These are phyloP conservation scores for Eurytoma californica DNA, from an alignment of 2,888 invertebrate genomes.

Conservation along the genomic window DNA sequence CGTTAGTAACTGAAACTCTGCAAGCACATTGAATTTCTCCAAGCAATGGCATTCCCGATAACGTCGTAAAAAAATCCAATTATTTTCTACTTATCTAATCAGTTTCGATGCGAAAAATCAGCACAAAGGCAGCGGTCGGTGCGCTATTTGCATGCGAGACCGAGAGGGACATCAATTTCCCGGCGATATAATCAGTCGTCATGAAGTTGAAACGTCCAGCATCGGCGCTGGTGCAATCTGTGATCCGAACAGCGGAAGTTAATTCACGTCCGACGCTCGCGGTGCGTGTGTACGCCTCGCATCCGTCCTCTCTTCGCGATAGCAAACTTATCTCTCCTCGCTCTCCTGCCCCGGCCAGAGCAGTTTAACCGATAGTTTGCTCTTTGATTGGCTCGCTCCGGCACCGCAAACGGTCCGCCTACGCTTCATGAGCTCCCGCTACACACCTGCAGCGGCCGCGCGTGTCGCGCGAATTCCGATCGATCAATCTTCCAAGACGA, in stretches of 20 bases:
- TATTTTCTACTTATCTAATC: too few species aligned
- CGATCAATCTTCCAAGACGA: conserved; percentile 58
- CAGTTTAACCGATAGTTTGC: conserved; percentile 52
- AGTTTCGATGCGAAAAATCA: neutral
- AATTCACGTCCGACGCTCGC: conserved; percentile 40
- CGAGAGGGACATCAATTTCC: neutral
- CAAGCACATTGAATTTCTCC: too few species aligned
- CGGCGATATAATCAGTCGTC: conserved; percentile 33
- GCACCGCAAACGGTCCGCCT: conserved; percentile 49
- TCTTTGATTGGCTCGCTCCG: conserved; percentile 44
- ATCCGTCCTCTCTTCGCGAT: conserved; percentile 36
- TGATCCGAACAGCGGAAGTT: conserved; percentile 32
- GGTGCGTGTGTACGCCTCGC: conserved; percentile 24
- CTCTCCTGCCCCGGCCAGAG: neutral
- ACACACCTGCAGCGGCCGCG: conserved; percentile 28
- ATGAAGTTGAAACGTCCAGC: conserved; percentile 26
- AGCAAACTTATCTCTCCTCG: conserved; percentile 33
- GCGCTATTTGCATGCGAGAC: neutral
- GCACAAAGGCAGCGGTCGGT: neutral
- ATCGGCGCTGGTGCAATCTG: conserved; percentile 20
- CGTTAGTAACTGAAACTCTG: too few species aligned
- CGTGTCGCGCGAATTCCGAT: neutral
- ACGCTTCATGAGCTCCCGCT: neutral
- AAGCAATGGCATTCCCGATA: too few species aligned
- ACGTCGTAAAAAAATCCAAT: too few species aligned